Base-by-base conservation (phyloP, 2,113 vertebrate genomes). In the Chaetodon trifascialis region DNA sequence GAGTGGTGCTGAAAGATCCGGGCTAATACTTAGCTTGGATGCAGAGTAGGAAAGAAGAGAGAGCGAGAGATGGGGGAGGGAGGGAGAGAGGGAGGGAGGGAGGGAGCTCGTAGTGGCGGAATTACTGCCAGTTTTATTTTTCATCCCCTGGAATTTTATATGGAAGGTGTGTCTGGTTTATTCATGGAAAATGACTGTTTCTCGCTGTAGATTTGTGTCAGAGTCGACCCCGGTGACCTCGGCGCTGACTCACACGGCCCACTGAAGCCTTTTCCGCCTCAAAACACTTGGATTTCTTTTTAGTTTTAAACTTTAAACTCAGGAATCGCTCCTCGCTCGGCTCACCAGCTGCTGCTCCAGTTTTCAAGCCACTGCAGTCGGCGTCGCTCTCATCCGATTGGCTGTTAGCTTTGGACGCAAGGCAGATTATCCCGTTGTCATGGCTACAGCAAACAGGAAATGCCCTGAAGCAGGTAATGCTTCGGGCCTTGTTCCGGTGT, bases 371-470 rank as follows among this genome's bases (percentile, higher is more conserved):
- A 1, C 82, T 84, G 73, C 87, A 83, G 86, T 72, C 59, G 3
- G 25, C 11, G 47, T 78, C 17, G 40, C 78, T 79, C 51, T 73
- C 67, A 56, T 40, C n/a, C 10, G 21, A 90, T 91, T 93, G 88
- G 87, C 54, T 89, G 84, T 15, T 44, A 15, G 77, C 59, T 73
- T 36, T 75, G 62, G 73, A 85, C 58, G 77, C 67, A 65, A 76
- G 88, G 81, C 89, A 92, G 86, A 92, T 91, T 90, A 93, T 74
- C 67, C 80, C 79, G 91, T 93, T 88, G 91, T 91, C 91, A 88
- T 90, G 87, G 85, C 80, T 86, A 91, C 90, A 78, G 88, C 90
- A 94, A 94, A 93, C 94, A 94, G 92, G 94, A 94, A 94, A 94
- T 93, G 80, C 88, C 92, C 92, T 23, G 47, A 79, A 92, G 92